These are phyloP conservation scores for Zalophus californianus DNA, from an alignment of 2,797 vertebrate species.

Conservation along the genomic window DNA sequence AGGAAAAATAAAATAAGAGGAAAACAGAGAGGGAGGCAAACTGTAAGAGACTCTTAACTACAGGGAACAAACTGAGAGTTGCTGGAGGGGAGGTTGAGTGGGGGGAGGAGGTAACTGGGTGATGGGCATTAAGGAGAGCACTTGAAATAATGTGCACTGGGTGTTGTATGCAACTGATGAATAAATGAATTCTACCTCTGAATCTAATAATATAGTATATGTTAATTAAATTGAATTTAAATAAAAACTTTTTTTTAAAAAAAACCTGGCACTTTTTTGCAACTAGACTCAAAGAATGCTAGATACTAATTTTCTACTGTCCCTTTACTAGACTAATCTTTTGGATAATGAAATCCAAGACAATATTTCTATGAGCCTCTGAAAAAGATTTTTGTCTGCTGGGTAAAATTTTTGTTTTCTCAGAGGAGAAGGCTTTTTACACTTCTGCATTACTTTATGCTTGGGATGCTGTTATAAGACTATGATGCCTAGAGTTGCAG, in stretches of 20 bases:
- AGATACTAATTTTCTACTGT: background rate
- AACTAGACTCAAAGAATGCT: background rate
- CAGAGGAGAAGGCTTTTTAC: background rate
- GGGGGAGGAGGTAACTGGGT: background rate
- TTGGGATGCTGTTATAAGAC: background rate
- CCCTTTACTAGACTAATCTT: background rate
- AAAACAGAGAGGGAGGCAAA: background rate
- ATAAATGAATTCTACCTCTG: background rate
- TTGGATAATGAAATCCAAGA: background rate
- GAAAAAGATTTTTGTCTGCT: background rate
- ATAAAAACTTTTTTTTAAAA: background rate
- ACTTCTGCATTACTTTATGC: background rate
- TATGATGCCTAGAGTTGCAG: background rate
- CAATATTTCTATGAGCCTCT: background rate
- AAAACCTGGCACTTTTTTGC: background rate
- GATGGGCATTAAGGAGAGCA: background rate
- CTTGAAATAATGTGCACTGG: background rate
- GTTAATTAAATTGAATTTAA: background rate
- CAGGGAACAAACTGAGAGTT: too few relatives aligned
- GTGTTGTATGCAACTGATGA: background rate
- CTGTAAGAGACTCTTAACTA: background rate
- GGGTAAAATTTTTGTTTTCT: background rate
- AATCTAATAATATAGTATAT: background rate
- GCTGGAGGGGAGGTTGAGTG: background rate
- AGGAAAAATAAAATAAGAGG: background rate